A percentile compares a stretch with the other conserved stretches of the same genome.
Evolutionary conservation across 1,140 invertebrate genomes (phyloP).

Genomic region (Ostrea edulis): DNA sequence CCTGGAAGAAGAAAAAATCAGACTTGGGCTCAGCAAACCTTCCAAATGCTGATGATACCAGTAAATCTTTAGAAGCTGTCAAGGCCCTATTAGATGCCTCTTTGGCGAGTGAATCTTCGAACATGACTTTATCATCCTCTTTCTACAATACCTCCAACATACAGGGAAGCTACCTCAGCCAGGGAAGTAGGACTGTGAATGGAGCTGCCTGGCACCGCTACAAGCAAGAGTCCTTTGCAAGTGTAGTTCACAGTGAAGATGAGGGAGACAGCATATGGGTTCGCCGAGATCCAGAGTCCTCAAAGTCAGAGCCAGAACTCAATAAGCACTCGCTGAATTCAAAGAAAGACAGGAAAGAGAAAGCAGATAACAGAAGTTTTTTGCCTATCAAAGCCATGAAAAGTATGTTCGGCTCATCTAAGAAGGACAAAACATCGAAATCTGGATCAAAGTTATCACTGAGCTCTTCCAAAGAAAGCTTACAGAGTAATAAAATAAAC

Average conservation of each 20-base stretch:
- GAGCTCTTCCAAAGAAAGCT: constrained; percentile 56
- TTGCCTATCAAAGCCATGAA: constrained; percentile 57
- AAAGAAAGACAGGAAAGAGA: constrained; percentile 50
- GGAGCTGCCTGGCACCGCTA: constrained; percentile 46
- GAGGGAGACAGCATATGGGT: constrained; percentile 57
- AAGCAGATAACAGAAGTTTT: constrained; percentile 50
- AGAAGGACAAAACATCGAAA: constrained; percentile 51
- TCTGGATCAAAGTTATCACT: constrained; percentile 59
- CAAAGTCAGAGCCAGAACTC: constrained; percentile 54
- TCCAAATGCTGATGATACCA: constrained; percentile 74
- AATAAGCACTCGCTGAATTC: constrained; percentile 49
- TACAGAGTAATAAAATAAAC: constrained; percentile 43
- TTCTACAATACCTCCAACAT: constrained; percentile 44
- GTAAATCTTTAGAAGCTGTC: constrained; percentile 63
- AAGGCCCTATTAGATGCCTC: constrained; percentile 51
- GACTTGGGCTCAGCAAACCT: constrained; percentile 59
- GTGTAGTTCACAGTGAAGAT: constrained; percentile 51
- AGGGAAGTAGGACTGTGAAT: constrained; percentile 33
- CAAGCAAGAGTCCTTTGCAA: constrained; percentile 51
- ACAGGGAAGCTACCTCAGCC: constrained; percentile 53
- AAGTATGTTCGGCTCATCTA: constrained; percentile 53
- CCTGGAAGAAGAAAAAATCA: constrained; percentile 71
- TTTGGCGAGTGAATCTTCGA: constrained; percentile 44
- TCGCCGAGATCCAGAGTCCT: constrained; percentile 49
- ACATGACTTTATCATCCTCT: neutral